phyloP scores from a whole-genome alignment of 2,797 vertebrate genomes.

The Dendrocincla fuliginosa region DNA sequence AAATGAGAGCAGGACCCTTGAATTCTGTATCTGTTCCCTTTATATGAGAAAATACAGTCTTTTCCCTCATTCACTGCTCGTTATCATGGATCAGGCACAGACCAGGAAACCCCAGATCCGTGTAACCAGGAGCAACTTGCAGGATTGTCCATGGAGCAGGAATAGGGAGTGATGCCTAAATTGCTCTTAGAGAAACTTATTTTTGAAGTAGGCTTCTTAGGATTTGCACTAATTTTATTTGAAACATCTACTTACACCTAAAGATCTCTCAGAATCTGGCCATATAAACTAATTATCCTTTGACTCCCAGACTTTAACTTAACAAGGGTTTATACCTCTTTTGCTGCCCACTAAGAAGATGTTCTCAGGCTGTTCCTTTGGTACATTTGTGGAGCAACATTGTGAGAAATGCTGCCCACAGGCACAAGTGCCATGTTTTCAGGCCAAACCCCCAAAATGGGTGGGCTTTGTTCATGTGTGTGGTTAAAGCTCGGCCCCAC shows the following conservation, averaged over 20 bases:
- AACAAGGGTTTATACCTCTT: background rate
- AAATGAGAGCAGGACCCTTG: background rate
- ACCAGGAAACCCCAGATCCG: background rate
- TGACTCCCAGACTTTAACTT: background rate
- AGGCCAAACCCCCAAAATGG: background rate
- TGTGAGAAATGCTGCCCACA: background rate
- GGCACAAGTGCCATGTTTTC: background rate
- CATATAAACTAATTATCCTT: background rate
- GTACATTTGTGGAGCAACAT: background rate
- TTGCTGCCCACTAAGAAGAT: background rate
- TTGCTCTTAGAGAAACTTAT: slow-evolving; percentile 40
- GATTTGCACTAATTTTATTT: slow-evolving; percentile 37
- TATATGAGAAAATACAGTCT: background rate
- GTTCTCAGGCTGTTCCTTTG: background rate
- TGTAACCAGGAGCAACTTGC: background rate
- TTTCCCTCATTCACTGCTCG: accelerated
- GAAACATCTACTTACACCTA: background rate
- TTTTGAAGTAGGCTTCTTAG: slow-evolving; percentile 20
- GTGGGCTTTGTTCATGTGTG: accelerated
- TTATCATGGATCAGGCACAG: background rate
- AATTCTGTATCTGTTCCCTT: background rate
- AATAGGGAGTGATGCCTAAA: background rate
- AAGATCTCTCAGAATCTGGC: background rate
- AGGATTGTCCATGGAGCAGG: background rate
- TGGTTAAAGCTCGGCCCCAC: background rate